Base-by-base conservation (phyloP, 2,113 vertebrate species). In the Zosterops japonicus region DNA sequence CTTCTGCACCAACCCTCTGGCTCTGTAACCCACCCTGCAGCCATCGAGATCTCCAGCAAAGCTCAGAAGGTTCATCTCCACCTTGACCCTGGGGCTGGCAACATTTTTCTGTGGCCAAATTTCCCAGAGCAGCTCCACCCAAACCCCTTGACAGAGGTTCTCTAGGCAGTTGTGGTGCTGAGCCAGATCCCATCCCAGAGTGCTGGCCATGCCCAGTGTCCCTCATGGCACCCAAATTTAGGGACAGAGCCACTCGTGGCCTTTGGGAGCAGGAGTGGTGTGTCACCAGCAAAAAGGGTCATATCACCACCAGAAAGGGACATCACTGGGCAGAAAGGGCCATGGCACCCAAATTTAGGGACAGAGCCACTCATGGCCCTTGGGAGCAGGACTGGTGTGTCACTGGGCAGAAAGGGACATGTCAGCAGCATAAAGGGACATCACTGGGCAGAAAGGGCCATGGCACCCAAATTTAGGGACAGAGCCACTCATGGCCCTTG, bases 301-400 rank as follows among this genome's bases (percentile, higher is more conserved):
- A 27, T 0, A 28, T 4, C 21, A 8, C 12, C 23, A 24, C 16
- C 19, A 65, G n/a, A 19, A 2, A 1, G 27, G n/a, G 28, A 6
- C 11, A 33, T 5, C 44, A 46, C 44, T 20, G 20, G 42, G 25
- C 4, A n/a, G 44, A 35, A 49, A 20, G 11, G 27, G 28, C n/a
- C n/a, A n/a, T 1, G 39, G 39, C 39, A 39, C 10, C 39, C 39
- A 39, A 39, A 39, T 39, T 39, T 39, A 39, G 39, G 39, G 39
- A 39, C 39, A 39, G 39, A 39, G 39, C 39, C 39, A 39, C 39
- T 39, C 39, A 5, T 39, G 39, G 39, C 39, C 39, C 10, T 39
- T 39, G 39, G 5, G 10, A 39, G 39, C 39, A 39, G 39, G 10
- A 39, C 39, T 39, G 39, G 39, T 39, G 39, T 39, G 23, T 1